Conservation (phyloP, 2,113 vertebrate species). For the Oncorhynchus clarkii region DNA sequence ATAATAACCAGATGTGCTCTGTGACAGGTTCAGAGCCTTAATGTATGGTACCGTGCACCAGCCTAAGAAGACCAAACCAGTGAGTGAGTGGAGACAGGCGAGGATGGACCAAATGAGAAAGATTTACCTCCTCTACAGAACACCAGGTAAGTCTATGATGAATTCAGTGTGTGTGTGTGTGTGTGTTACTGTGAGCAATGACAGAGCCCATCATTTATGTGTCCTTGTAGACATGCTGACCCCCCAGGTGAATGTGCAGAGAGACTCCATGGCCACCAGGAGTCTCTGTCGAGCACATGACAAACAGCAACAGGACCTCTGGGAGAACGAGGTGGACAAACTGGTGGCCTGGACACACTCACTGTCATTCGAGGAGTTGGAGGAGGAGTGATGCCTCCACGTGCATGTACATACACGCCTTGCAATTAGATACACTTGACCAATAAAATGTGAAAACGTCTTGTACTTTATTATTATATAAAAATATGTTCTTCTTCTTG, state of each 20-base stretch:
- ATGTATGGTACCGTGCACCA: neutral
- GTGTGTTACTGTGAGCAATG: neutral
- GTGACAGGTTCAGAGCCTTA: neutral
- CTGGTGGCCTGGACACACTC: slow-evolving; percentile 48
- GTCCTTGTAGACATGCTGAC: neutral
- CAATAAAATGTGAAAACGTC: too few relatives aligned
- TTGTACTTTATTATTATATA: too few relatives aligned
- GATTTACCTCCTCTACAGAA: slow-evolving; percentile 2
- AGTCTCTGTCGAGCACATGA: neutral
- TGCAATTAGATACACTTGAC: too few relatives aligned
- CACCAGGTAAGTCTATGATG: neutral
- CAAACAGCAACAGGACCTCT: neutral
- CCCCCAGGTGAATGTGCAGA: neutral
- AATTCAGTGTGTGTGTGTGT: neutral
- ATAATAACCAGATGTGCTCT: neutral
- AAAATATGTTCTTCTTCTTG: too few relatives aligned
- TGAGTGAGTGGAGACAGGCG: neutral
- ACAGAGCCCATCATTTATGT: neutral
- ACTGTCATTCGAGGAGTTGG: slow-evolving; percentile 29
- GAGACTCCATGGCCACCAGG: neutral
- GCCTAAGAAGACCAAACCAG: neutral
- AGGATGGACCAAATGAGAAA: slow-evolving; percentile 4
- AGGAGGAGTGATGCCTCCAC: neutral
- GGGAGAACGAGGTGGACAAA: slow-evolving; percentile 51
- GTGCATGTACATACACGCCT: neutral